Percentiles rank a stretch among this genome's conserved stretches.
Evolutionary conservation across 1,140 invertebrate species (phyloP).

Genomic region (Lucilia cuprina): DNA sequence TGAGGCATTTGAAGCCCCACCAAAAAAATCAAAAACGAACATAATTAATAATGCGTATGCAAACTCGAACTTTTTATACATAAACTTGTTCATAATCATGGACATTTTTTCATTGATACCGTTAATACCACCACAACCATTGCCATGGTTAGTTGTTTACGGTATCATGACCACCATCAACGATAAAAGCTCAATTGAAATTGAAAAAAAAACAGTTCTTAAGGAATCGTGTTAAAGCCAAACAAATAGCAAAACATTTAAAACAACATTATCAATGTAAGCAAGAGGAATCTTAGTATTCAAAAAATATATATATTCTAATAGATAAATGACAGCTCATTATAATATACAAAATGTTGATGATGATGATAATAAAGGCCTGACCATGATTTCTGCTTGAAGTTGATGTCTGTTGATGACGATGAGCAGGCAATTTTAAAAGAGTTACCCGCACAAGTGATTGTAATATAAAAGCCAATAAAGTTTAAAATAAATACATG

Average conservation of each 20-base stretch:
- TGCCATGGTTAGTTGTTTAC: neutral
- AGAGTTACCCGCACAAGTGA: neutral
- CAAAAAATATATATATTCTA: neutral
- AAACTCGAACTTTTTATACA: neutral
- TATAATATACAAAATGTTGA: neutral
- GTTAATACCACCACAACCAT: neutral
- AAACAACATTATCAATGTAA: constrained; percentile 1
- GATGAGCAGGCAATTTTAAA: neutral
- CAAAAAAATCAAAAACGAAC: neutral
- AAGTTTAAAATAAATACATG: neutral
- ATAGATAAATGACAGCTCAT: constrained; percentile 25
- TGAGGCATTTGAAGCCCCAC: neutral
- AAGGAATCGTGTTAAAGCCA: neutral
- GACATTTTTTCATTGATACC: neutral
- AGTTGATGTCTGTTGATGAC: neutral
- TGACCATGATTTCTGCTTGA: neutral
- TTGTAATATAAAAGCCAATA: neutral
- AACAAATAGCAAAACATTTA: constrained; percentile 27
- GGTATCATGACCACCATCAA: neutral
- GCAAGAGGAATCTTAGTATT: neutral
- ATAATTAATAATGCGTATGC: neutral
- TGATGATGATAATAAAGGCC: neutral
- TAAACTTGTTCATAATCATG: neutral
- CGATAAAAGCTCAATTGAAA: neutral
- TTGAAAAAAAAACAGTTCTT: neutral